A percentile compares a stretch with the other conserved stretches of the same genome.
Conservation (phyloP, 2,888 invertebrate species). For the Helleia helle region DNA sequence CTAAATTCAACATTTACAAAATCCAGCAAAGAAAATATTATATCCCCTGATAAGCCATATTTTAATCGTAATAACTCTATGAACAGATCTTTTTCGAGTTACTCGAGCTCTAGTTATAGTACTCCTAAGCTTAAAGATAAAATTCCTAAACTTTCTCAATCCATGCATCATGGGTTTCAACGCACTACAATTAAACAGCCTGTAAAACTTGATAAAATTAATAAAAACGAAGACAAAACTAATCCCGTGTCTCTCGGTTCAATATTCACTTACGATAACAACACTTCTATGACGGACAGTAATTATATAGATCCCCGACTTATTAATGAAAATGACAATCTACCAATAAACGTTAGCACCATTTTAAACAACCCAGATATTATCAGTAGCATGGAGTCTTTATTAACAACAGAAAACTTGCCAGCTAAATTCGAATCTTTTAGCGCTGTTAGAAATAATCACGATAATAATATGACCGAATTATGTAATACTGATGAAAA, state of each 20-base stretch:
- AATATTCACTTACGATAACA: slow-evolving; percentile 52
- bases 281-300: slow-evolving; percentile 59
- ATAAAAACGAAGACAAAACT: slow-evolving; percentile 49
- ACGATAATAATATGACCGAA: slow-evolving; percentile 38
- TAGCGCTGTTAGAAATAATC: slow-evolving; percentile 40
- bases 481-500: slow-evolving; percentile 26
- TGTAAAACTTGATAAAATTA: slow-evolving; percentile 61
- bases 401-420: slow-evolving; percentile 64
- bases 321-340: slow-evolving; percentile 81
- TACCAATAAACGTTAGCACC: slow-evolving; percentile 74
- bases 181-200: slow-evolving; percentile 58
- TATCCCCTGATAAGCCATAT: slow-evolving; percentile 44
- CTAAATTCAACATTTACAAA: slow-evolving; percentile 63
- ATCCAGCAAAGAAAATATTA: slow-evolving; percentile 65
- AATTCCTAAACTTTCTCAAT: slow-evolving; percentile 63
- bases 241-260: slow-evolving; percentile 64
- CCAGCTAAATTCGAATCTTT: slow-evolving; percentile 65
- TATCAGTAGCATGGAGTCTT: slow-evolving; percentile 68
- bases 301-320: slow-evolving; percentile 74
- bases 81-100: slow-evolving; percentile 62
- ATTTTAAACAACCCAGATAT: slow-evolving; percentile 67
- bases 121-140: slow-evolving; percentile 64
- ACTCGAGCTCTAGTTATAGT: slow-evolving; percentile 54
- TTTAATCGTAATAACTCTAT: slow-evolving; percentile 55
- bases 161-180: slow-evolving; percentile 65